Evolutionary conservation across 2,797 vertebrate species (phyloP), one percentile per base, ranked within the genome.

Genomic region (Catamblyrhynchus diadema): DNA sequence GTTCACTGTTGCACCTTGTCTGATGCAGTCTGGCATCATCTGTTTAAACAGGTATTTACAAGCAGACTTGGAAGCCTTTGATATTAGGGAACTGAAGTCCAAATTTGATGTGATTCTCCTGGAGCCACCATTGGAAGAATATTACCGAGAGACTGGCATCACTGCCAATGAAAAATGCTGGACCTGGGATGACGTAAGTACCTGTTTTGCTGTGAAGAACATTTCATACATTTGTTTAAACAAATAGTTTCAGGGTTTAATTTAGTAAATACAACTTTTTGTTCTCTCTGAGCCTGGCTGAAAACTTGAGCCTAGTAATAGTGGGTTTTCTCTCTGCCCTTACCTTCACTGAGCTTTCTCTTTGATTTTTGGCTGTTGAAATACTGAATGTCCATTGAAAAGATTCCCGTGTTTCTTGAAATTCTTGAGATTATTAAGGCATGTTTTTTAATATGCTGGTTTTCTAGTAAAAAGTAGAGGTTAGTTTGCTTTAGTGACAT

Each of bases 41-140:
- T 91, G 20, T 94, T 93, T 14, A 24, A 90, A 86, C 81, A 99
- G 99, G 99, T 99, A 99, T 94, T 98, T 99, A 62, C 99, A 99
- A 96, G 99, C 99, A 54, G 99, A 99, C 87, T 97, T 98, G 65
- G 99, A 99, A 90, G 98, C 98, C 80, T 99, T 99, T 97, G 99
- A 99, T 97, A 98, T 99, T 81, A 97, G 99, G 95, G 99, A 99
- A 74, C 94, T 99, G 67, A 99, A 99, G 90, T 99, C 98, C 91
- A 99, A 99, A 96, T 99, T 99, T 94, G 99, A 99, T 91, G 99
- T 99, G 72, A 99, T 99, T 91, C 98, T 99, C 44, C 98, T 99
- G 74, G 99, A 99, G 90, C 99, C 99, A 32, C 99, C 99, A 0
- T 88, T 99, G 69, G 99, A 99, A 94, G 99, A 99, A 72, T 99